A percentile compares a stretch with the other conserved stretches of the same genome.
Conservation (phyloP, 2,888 invertebrate species). For the Pseudococcus jackbeardsleyi region DNA sequence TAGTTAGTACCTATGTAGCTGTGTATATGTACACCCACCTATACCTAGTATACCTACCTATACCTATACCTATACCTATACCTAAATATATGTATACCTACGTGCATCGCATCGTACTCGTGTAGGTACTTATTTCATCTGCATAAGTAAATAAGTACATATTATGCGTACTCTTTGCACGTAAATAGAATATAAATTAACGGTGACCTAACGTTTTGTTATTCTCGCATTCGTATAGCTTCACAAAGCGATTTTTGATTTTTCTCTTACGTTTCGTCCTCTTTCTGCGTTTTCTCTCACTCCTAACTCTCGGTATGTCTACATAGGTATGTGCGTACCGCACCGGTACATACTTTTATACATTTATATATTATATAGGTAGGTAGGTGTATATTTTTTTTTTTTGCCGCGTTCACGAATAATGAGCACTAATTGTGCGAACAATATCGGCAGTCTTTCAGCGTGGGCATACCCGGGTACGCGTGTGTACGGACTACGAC, state of each 20-base stretch:
- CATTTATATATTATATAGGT: too few species aligned
- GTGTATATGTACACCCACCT: too few species aligned
- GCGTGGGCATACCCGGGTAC: not conserved
- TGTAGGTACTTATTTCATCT: not conserved
- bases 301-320: too few species aligned
- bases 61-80: too few species aligned
- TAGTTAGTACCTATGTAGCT: too few species aligned
- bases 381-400: too few species aligned
- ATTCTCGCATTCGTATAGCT: slow-evolving; percentile 32
- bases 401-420: slow-evolving; percentile 21
- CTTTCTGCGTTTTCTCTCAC: not conserved
- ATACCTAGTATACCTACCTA: too few species aligned
- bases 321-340: too few species aligned
- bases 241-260: not conserved
- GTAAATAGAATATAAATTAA: slow-evolving; percentile 63
- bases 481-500: too few species aligned
- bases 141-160: not conserved
- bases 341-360: too few species aligned
- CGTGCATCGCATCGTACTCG: too few species aligned
- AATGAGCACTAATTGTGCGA: slow-evolving; percentile 58
- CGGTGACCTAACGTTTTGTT: slow-evolving; percentile 61
- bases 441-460: slow-evolving; percentile 14
- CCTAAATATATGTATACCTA: too few species aligned
- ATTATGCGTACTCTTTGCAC: slow-evolving; percentile 40
- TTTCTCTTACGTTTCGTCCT: not conserved